phyloP scores from a whole-genome alignment of 1,140 invertebrate species.

The Goniozus legneri region DNA sequence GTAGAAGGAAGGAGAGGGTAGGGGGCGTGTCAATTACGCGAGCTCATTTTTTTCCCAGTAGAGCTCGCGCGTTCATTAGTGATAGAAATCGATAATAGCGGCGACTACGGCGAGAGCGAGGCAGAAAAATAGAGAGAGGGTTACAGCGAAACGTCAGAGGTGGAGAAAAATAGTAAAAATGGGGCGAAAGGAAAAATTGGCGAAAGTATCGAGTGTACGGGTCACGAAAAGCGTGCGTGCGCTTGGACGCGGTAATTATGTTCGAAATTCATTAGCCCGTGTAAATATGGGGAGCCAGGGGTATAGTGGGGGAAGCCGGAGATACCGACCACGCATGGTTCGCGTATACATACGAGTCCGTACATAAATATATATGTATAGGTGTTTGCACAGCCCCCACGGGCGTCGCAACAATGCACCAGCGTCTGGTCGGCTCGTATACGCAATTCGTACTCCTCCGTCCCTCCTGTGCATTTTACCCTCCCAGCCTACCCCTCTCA shows the following conservation, averaged over 20 bases:
- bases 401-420: neutral
- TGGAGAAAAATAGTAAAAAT: neutral
- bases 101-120: too few species aligned
- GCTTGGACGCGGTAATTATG: slow-evolving; percentile 25
- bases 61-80: too few species aligned
- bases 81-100: too few species aligned
- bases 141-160: neutral
- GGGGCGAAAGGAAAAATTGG: neutral
- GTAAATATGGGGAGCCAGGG: slow-evolving; percentile 34
- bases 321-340: too few species aligned
- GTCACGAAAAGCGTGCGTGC: neutral
- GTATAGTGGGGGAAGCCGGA: too few species aligned
- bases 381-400: neutral
- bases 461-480: neutral
- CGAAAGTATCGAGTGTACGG: neutral
- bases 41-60: too few species aligned
- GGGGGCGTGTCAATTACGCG: too few species aligned
- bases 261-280: slow-evolving; percentile 44
- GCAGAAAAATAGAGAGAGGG: too few species aligned
- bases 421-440: neutral
- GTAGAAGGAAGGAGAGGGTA: too few species aligned
- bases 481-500: neutral
- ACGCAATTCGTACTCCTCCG: neutral
- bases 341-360: slow-evolving; percentile 1
- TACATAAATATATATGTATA: neutral